These are phyloP conservation scores for Neopelma chrysocephalum DNA, from an alignment of 2,797 vertebrate genomes.

Conservation along the genomic window DNA sequence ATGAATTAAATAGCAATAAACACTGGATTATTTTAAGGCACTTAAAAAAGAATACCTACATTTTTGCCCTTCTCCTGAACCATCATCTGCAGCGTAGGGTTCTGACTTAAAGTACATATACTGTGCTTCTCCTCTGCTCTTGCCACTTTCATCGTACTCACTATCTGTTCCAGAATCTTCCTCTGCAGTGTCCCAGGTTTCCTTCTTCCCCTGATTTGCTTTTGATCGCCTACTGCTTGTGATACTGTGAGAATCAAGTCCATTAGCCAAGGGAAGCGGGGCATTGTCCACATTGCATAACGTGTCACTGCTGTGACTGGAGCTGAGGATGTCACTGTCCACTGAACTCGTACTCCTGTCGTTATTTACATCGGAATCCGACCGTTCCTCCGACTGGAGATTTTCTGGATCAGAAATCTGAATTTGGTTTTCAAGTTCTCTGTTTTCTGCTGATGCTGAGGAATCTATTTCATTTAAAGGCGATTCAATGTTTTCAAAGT, in stretches of 20 bases:
- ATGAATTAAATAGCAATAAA: background rate
- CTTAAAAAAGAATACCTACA: slow-evolving; percentile 76
- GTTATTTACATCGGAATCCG: slow-evolving; percentile 96
- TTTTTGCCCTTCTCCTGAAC: slow-evolving; percentile 86
- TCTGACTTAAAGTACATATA: slow-evolving; percentile 94
- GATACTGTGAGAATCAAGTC: slow-evolving; percentile 96
- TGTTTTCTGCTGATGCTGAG: slow-evolving; percentile 85
- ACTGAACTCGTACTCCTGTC: slow-evolving; percentile 98
- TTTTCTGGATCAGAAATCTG: slow-evolving; percentile 87
- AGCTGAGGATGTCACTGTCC: slow-evolving; percentile 99
- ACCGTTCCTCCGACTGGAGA: slow-evolving; percentile 90
- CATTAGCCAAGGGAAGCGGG: slow-evolving; percentile 91
- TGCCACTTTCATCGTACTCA: slow-evolving; percentile 96
- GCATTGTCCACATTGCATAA: slow-evolving; percentile 94
- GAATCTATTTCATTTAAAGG: slow-evolving; percentile 88
- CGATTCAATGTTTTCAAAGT: slow-evolving; percentile 95
- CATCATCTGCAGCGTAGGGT: slow-evolving; percentile 83
- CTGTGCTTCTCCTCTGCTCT: slow-evolving; percentile 87
- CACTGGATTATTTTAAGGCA: background rate
- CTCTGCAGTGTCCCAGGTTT: slow-evolving; percentile 98
- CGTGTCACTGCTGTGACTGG: slow-evolving; percentile 98
- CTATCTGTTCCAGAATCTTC: slow-evolving; percentile 98
- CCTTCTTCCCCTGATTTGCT: slow-evolving; percentile 96
- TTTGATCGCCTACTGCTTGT: slow-evolving; percentile 97
- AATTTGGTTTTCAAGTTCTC: slow-evolving; percentile 91